Evolutionary conservation across 1,140 invertebrate genomes (phyloP), one percentile per base, ranked within the genome.

Genomic region (Neodiprion pinetum): DNA sequence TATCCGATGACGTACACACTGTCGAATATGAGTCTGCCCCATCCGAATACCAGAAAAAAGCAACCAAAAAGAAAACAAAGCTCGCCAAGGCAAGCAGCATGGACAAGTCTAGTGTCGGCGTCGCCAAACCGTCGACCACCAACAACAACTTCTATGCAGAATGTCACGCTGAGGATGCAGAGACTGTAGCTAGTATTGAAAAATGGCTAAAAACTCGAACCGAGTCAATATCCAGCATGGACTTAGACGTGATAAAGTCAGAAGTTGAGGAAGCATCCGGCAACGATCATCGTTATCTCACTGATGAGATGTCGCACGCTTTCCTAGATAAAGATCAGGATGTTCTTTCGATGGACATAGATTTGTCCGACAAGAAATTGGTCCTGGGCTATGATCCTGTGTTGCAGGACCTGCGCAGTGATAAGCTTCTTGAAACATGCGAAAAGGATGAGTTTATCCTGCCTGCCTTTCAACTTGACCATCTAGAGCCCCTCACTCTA

Each of bases 381-480:
- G 82, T 76, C 48, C 77, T 87, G 14, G 80, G 81, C 47, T 86
- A 84, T 23, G 85, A 87, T 75, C 80, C 83, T 5, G 79, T 86
- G 48, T 77, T 86, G 0, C 80, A 81, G 10, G 85, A 88, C 49
- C 23, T 88, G 8, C 81, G 84, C 11, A 81, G 72, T 67, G 86
- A 87, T 9, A 87, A 86, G 40, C 67, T 85, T 11, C 77, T 86
- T 0, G 76, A 82, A 14, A 75, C 77, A 0, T 82, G 81, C 67
- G 83, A 84, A 47, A 87, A 86, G 40, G 80, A 83, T 14, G 81
- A 77, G 17, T 88, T 86, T 23, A 84, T 83, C 74, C 49, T 87
- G 11, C 81, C 87, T 0, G 86, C 87, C 40, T 86, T 88, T 17
- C 82, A 82, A n/a, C 72, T 88, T 48, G 86, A 88, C 74, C 81